Conservation (phyloP, 37 sponge, comb jelly and placozoan genomes). For the Corticium candelabrum region DNA sequence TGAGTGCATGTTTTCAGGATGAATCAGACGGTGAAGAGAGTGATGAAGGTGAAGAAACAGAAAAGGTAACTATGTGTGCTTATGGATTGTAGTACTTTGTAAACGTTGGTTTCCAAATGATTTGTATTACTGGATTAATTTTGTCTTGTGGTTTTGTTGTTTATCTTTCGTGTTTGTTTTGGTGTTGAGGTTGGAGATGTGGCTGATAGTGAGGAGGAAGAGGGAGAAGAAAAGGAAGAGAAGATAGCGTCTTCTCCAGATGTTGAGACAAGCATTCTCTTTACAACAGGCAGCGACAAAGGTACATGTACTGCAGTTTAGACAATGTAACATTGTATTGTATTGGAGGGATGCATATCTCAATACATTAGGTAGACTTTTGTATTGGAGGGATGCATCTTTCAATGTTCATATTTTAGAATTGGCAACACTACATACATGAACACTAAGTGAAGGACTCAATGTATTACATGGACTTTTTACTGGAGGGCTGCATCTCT, state of each 20-base stretch:
- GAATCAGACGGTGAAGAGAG: background rate
- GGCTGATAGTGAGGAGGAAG: slow-evolving; percentile 28
- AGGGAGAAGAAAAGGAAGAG: slow-evolving; percentile 73
- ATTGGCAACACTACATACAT: no score
- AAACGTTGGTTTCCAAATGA: no score
- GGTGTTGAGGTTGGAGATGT: background rate
- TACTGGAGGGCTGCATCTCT: no score
- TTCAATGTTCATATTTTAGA: no score
- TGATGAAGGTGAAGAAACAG: background rate
- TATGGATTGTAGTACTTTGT: no score
- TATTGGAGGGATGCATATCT: no score
- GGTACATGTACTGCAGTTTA: background rate
- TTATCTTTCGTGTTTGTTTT: background rate
- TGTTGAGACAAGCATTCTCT: slow-evolving; percentile 42
- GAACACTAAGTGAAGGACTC: no score
- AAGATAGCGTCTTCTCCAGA: slow-evolving; percentile 52
- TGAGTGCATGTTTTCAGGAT: no score
- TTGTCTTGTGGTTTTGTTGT: background rate
- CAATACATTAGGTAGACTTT: no score
- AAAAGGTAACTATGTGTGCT: background rate
- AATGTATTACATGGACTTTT: no score
- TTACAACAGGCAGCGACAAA: slow-evolving; percentile 29
- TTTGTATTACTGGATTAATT: no score
- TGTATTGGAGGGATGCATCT: no score
- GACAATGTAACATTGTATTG: background rate